These are phyloP conservation scores for Eutrigla gurnardus DNA, from an alignment of 2,797 vertebrate species.

Conservation along the genomic window DNA sequence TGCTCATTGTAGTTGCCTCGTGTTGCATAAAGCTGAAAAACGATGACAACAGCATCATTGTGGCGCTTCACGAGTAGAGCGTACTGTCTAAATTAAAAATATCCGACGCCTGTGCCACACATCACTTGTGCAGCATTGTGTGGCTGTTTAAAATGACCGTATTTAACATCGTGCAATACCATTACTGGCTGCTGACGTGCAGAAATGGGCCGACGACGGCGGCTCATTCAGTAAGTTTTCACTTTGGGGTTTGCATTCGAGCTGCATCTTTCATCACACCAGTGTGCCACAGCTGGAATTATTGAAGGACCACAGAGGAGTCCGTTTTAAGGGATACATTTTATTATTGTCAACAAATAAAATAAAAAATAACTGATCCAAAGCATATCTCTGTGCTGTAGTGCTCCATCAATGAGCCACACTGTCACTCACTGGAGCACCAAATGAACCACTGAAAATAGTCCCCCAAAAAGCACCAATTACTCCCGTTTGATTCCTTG, in stretches of 20 bases:
- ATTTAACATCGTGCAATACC: slow-evolving; percentile 5
- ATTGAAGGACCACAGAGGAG: not conserved
- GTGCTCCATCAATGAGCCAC: not conserved
- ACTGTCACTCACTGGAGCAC: not conserved
- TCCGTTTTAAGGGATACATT: not conserved
- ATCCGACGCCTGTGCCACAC: not conserved
- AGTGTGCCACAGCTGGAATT: not conserved
- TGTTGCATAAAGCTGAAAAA: slow-evolving; percentile 49
- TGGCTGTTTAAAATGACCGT: slow-evolving; percentile 28
- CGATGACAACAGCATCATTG: slow-evolving; percentile 47
- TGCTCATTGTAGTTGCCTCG: slow-evolving; percentile 41
- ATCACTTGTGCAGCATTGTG: slow-evolving; percentile 35
- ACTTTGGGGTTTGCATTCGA: not conserved
- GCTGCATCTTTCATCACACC: not conserved
- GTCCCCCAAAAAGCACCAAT: not conserved
- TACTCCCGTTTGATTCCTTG: not conserved
- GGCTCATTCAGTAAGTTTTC: not conserved
- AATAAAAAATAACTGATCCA: not conserved
- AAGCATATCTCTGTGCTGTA: not conserved
- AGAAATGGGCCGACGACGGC: slow-evolving; percentile 2
- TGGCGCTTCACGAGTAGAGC: slow-evolving; percentile 21
- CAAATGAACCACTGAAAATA: not conserved
- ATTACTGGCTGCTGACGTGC: slow-evolving; percentile 19
- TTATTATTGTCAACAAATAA: not conserved
- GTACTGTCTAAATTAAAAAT: slow-evolving; percentile 48